Evolutionary conservation across 2,888 invertebrate genomes (phyloP).

Genomic region (Shargacucullia verbasci): DNA sequence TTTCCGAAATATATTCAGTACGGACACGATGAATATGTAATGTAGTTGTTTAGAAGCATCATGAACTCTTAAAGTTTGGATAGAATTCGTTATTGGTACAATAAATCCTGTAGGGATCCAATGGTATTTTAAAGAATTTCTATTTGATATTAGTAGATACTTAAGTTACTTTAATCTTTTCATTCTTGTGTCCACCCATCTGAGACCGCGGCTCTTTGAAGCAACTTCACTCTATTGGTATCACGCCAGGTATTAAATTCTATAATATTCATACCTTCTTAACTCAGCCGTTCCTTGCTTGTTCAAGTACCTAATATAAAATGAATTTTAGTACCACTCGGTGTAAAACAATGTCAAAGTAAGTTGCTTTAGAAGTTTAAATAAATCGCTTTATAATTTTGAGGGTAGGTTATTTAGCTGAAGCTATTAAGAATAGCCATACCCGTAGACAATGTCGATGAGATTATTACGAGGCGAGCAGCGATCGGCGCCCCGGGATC

Average conservation of each 20-base stretch:
- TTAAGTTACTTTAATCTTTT: not conserved
- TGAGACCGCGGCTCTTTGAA: not conserved
- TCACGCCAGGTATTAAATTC: not conserved
- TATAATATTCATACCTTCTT: conserved; percentile 1
- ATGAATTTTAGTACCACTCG: conserved; percentile 2
- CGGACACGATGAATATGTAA: conserved; percentile 4
- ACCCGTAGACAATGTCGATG: conserved; percentile 74
- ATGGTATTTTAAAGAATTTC: not conserved
- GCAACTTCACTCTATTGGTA: not conserved
- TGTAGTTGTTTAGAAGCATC: conserved; percentile 1
- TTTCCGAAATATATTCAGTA: conserved; percentile 18
- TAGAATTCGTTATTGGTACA: conserved; percentile 6
- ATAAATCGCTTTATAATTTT: conserved; percentile 48
- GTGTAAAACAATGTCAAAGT: conserved; percentile 13
- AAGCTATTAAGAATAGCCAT: conserved; percentile 68
- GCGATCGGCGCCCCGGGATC: conserved; percentile 72
- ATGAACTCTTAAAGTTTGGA: not conserved
- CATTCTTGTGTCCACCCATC: not conserved
- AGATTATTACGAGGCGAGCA: conserved; percentile 73
- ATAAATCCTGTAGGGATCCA: not conserved
- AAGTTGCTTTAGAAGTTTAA: conserved; percentile 24
- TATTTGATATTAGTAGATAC: no score
- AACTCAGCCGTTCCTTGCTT: not conserved
- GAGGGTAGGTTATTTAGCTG: conserved; percentile 54
- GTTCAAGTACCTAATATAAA: not conserved